These are phyloP conservation scores for Cylas formicarius DNA, from an alignment of 1,140 invertebrate genomes.

Conservation along the genomic window DNA sequence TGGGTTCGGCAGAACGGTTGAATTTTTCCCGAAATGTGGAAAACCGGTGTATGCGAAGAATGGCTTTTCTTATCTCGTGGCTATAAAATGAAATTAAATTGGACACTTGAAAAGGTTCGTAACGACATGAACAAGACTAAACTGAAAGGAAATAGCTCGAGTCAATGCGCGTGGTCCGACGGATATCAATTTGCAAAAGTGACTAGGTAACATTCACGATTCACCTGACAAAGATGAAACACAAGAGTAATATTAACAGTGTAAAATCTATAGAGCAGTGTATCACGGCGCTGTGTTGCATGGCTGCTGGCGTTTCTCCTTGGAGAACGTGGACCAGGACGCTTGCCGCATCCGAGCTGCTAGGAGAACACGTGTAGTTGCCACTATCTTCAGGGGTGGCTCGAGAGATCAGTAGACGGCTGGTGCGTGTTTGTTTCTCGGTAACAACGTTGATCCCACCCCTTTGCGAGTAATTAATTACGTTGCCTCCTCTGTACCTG, in stretches of 20 bases:
- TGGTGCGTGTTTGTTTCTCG: slow-evolving; percentile 76
- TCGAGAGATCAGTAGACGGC: slow-evolving; percentile 71
- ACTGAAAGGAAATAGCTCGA: neutral
- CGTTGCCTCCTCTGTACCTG: slow-evolving; percentile 68
- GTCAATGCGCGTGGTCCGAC: neutral
- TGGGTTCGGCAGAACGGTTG: too few relatives aligned
- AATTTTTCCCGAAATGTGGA: too few relatives aligned
- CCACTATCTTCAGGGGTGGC: slow-evolving; percentile 72
- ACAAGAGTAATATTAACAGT: slow-evolving; percentile 21
- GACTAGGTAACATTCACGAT: slow-evolving; percentile 8
- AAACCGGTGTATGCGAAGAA: too few relatives aligned
- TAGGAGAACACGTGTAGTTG: slow-evolving; percentile 74
- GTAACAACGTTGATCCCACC: slow-evolving; percentile 81
- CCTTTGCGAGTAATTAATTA: slow-evolving; percentile 81
- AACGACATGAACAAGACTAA: slow-evolving; percentile 1
- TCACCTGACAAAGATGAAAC: slow-evolving; percentile 25
- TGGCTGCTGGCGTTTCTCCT: slow-evolving; percentile 66
- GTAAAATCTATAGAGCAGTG: slow-evolving; percentile 25
- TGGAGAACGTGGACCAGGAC: slow-evolving; percentile 59
- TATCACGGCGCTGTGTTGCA: slow-evolving; percentile 53
- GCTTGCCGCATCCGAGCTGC: slow-evolving; percentile 52
- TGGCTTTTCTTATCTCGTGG: too few relatives aligned
- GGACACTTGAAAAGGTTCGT: neutral
- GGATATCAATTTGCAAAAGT: neutral
- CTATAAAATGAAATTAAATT: too few relatives aligned